Conservation (phyloP, 2,113 vertebrate species). For the Hiodon tergisus region DNA sequence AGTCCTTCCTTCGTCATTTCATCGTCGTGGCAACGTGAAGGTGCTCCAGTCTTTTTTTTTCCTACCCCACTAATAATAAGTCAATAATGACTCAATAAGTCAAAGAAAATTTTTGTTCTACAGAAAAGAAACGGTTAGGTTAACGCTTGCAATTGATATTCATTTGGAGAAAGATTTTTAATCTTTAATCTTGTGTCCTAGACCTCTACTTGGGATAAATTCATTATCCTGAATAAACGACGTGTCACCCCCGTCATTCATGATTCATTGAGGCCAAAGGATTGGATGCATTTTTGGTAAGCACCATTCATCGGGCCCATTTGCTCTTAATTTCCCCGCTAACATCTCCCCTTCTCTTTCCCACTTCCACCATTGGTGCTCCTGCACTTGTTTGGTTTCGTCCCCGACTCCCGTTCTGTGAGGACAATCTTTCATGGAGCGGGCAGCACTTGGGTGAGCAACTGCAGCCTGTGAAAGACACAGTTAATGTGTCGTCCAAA, state of each 20-base stretch:
- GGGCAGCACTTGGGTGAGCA: conserved; percentile 76
- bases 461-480: conserved; percentile 70
- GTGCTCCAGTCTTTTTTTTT: conserved; percentile 15
- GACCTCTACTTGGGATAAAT: conserved; percentile 77
- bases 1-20: conserved; percentile 11
- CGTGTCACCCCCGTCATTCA: conserved; percentile 85
- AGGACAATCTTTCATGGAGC: conserved; percentile 82
- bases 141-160: conserved; percentile 80
- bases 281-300: conserved; percentile 75
- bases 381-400: conserved; percentile 44
- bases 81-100: conserved; percentile 26
- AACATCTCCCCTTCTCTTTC: conserved; percentile 80
- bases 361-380: conserved; percentile 70
- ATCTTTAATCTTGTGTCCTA: conserved; percentile 85
- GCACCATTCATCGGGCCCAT: conserved; percentile 74
- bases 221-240: conserved; percentile 82
- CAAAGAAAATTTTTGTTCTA: conserved; percentile 20
- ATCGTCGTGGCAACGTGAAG: conserved; percentile 11
- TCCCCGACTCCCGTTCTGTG: conserved; percentile 75
- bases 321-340: conserved; percentile 82
- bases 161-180: conserved; percentile 77
- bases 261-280: conserved; percentile 79
- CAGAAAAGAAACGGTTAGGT: conserved; percentile 57
- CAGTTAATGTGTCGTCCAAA: conserved; percentile 75
- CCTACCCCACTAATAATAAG: background rate